Percentiles rank a stretch among this genome's conserved stretches.
Conservation (phyloP, 2,113 vertebrate species). For the Speoplatyrhinus poulsoni region DNA sequence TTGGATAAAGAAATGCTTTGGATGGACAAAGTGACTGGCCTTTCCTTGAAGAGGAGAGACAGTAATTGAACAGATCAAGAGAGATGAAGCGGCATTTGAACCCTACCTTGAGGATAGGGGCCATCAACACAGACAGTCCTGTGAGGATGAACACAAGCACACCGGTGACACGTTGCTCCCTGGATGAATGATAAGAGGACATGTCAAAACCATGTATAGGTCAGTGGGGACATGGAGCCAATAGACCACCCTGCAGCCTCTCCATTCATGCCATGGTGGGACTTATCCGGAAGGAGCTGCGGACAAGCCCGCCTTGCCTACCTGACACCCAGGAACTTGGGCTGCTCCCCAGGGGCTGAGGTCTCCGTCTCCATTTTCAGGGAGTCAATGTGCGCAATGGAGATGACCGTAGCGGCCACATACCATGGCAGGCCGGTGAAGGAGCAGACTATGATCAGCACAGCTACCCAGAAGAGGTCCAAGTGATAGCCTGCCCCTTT, state of each 20-base stretch:
- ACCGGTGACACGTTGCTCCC: constrained; percentile 96
- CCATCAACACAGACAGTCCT: constrained; percentile 96
- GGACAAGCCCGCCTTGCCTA: constrained; percentile 58
- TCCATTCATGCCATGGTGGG: neutral
- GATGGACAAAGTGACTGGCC: constrained; percentile 16
- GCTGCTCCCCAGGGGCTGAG: constrained; percentile 93
- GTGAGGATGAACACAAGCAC: constrained; percentile 92
- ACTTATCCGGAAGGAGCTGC: neutral
- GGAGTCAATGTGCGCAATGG: constrained; percentile 97
- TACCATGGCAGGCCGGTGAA: constrained; percentile 98
- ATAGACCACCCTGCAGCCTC: neutral
- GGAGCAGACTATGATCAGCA: constrained; percentile 91
- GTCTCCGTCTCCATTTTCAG: constrained; percentile 98
- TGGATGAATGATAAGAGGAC: constrained; percentile 55
- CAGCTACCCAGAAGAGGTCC: constrained; percentile 95
- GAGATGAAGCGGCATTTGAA: constrained; percentile 29
- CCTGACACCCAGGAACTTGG: constrained; percentile 97
- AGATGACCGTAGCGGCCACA: constrained; percentile 96
- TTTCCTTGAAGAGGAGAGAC: constrained; percentile 51
- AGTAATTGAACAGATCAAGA: constrained; percentile 51
- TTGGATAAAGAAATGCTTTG: constrained; percentile 49
- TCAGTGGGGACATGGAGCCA: neutral
- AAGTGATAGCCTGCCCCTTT: constrained; percentile 97
- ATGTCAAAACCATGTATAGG: neutral
- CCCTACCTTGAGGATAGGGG: constrained; percentile 94